Conservation (phyloP, 1,140 invertebrate species). For the Apis laboriosa region DNA sequence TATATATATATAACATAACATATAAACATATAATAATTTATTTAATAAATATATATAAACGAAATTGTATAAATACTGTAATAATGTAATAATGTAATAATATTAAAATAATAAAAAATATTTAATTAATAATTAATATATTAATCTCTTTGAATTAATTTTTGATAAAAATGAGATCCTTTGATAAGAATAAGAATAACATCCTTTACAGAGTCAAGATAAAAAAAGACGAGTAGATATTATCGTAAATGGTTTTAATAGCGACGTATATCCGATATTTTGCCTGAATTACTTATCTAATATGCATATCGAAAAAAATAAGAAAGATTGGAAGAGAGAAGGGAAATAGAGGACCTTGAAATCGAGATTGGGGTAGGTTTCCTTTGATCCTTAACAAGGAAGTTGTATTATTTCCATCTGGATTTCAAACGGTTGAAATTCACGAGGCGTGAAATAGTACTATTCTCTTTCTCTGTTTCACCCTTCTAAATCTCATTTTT, state of each 20-base stretch:
- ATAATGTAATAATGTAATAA: too few species aligned
- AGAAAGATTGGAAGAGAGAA: not conserved
- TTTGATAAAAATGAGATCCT: not conserved
- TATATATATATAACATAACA: not conserved
- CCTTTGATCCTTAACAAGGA: slow-evolving; percentile 77
- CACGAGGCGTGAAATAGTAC: slow-evolving; percentile 76
- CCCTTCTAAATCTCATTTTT: not conserved
- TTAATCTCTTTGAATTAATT: not conserved
- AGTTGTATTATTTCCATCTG: slow-evolving; percentile 79
- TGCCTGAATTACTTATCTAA: slow-evolving; percentile 14
- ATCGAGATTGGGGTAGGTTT: slow-evolving; percentile 71
- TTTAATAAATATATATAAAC: not conserved
- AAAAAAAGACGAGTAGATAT: not conserved
- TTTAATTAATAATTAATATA: too few species aligned
- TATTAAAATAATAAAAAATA: not conserved
- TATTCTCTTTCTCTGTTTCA: slow-evolving; percentile 59
- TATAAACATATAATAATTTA: too few species aligned
- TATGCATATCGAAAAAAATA: not conserved
- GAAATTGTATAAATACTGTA: not conserved
- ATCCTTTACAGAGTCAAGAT: not conserved
- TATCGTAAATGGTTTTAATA: slow-evolving; percentile 34
- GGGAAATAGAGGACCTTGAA: slow-evolving; percentile 53
- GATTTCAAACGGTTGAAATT: slow-evolving; percentile 75
- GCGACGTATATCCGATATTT: slow-evolving; percentile 32
- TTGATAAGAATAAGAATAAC: not conserved